phyloP scores from a whole-genome alignment of 2,888 invertebrate genomes.

The Mythimna lalbum region DNA sequence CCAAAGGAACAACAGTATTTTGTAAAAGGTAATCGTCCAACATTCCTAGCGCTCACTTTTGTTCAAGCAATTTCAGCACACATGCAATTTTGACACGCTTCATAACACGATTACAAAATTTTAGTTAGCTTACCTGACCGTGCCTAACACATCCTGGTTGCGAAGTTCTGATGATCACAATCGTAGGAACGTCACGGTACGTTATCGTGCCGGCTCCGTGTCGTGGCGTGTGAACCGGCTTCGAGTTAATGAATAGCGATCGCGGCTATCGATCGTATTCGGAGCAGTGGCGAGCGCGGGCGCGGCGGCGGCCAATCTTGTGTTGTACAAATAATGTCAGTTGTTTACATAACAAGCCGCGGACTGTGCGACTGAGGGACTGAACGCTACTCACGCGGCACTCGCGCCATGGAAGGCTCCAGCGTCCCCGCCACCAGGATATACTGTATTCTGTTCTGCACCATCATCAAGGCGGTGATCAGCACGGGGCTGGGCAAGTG shows the following conservation, averaged over 20 bases:
- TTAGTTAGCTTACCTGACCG: conserved; percentile 37
- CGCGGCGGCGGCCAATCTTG: conserved; percentile 42
- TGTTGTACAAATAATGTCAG: conserved; percentile 71
- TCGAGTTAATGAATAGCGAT: conserved; percentile 37
- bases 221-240: conserved; percentile 27
- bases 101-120: conserved; percentile 48
- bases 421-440: conserved; percentile 72
- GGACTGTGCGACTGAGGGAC: conserved; percentile 30
- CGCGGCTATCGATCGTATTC: conserved; percentile 38
- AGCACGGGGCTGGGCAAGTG: conserved; percentile 92
- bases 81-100: conserved; percentile 57
- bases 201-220: conserved; percentile 38
- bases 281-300: conserved; percentile 55
- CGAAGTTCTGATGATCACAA: conserved; percentile 28
- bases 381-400: conserved; percentile 39
- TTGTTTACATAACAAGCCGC: conserved; percentile 68
- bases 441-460: conserved; percentile 74
- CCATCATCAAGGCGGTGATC: conserved; percentile 72
- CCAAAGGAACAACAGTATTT: conserved; percentile 12
- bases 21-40: conserved; percentile 14
- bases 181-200: conserved; percentile 12
- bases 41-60: conserved; percentile 23
- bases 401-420: conserved; percentile 81
- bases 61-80: conserved; percentile 10
- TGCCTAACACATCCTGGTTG: conserved; percentile 39